Evolutionary conservation across 2,113 vertebrate genomes (phyloP), one percentile per base, ranked within the genome.

Genomic region (Pao palembangensis): DNA sequence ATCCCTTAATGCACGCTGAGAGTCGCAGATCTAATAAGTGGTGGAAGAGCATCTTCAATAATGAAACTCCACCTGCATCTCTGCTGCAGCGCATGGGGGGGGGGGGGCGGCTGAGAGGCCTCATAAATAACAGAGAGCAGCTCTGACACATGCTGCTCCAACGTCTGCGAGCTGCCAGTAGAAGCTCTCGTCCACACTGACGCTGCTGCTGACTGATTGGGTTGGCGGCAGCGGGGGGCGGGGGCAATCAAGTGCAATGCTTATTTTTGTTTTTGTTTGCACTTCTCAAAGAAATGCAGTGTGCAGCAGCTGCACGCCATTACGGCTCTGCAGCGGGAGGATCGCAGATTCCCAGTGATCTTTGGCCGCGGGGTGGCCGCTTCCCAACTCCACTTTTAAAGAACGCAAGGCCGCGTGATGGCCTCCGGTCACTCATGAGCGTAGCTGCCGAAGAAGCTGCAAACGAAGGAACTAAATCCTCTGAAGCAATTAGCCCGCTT

Each of bases 1-100:
- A 88, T 90, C 84, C 78, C 85, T 87, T 90, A 90, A 89, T 89
- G 87, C 80, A 88, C 84, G 85, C 65, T 73, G 79, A 81, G 79
- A 87, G 76, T 64, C 72, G 38, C 62, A 88, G 86, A 87, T 88
- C 82, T 89, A 88, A 90, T 89, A 85, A 86, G 73, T 79, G 79
- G 71, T 81, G 84, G 81, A 85, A 80, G 82, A 83, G 76, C 86
- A 81, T 80, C 80, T 83, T 88, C 83, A 81, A 83, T 87, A 87
- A 87, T 88, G 85, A 87, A 87, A 87, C 73, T 77, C 76, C 81
- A 82, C 67, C 85, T 83, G 80, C 83, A 80, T 83, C 80, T 60
- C 53, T 79, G 78, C 80, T 75, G 80, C 79, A 75, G 79, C 75
- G 71, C 31, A n/a, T 71, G 73, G 71, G 78, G 63, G 67, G 57